Conservation (phyloP, 2,888 invertebrate species). For the Metellina segmentata region DNA sequence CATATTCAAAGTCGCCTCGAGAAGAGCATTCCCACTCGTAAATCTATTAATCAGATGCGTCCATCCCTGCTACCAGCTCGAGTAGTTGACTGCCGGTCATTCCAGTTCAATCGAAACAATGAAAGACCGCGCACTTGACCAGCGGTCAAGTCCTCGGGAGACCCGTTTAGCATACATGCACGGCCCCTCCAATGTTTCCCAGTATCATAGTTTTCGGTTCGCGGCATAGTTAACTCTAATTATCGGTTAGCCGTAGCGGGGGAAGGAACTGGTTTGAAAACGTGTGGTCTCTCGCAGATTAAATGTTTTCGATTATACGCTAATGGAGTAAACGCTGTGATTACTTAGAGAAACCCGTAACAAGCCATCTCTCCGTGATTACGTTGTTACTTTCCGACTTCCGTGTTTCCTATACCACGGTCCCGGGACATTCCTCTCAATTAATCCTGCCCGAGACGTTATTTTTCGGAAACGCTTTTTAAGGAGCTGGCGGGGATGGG, state of each 20-base stretch:
- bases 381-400: slow-evolving; percentile 28
- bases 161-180: slow-evolving; percentile 7
- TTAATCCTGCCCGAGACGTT: too few relatives aligned
- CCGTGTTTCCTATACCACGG: not conserved
- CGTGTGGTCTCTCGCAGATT: slow-evolving; percentile 63
- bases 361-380: slow-evolving; percentile 16
- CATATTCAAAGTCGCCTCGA: too few relatives aligned
- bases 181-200: slow-evolving; percentile 31
- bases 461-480: too few relatives aligned
- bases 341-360: slow-evolving; percentile 36
- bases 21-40: too few relatives aligned
- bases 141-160: slow-evolving; percentile 5
- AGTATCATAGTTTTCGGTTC: slow-evolving; percentile 26
- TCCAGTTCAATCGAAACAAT: not conserved
- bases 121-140: slow-evolving; percentile 1
- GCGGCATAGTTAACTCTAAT: slow-evolving; percentile 65
- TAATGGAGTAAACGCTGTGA: slow-evolving; percentile 57
- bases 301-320: slow-evolving; percentile 54
- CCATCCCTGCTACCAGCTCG: too few relatives aligned
- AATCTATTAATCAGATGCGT: too few relatives aligned
- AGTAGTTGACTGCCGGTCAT: too few relatives aligned
- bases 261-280: slow-evolving; percentile 62
- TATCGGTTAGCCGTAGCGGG: slow-evolving; percentile 48
- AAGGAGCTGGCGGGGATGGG: too few relatives aligned
- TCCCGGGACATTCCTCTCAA: slow-evolving; percentile 4